Percentiles rank a stretch among this genome's conserved stretches.
Conservation (phyloP, 1,140 invertebrate species). For the Eciton burchellii region DNA sequence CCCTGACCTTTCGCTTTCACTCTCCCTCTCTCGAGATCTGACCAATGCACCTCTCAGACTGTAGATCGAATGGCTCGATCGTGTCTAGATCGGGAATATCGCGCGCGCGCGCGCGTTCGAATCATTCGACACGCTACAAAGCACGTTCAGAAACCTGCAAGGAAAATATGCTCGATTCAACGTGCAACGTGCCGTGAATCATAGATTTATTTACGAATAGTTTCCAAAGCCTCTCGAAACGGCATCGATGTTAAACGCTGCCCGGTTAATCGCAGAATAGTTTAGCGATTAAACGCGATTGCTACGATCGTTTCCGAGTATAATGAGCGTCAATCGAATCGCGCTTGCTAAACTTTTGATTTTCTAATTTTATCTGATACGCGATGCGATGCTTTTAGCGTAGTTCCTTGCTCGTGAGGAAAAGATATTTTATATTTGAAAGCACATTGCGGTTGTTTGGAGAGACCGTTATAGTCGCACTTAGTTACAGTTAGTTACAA, state of each 20-base stretch:
- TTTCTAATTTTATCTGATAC: neutral
- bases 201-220: constrained; percentile 8
- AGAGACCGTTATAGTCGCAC: neutral
- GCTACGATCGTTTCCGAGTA: neutral
- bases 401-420: neutral
- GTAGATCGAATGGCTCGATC: constrained; percentile 62
- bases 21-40: constrained; percentile 75
- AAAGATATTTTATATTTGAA: constrained; percentile 2
- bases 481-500: constrained; percentile 18
- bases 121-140: constrained; percentile 28
- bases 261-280: neutral
- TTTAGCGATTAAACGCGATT: constrained; percentile 1
- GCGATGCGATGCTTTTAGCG: neutral
- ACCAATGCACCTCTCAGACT: constrained; percentile 69
- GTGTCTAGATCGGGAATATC: constrained; percentile 50
- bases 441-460: neutral
- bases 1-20: constrained; percentile 86
- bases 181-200: constrained; percentile 3
- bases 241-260: neutral
- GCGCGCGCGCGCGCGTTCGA: constrained; percentile 14
- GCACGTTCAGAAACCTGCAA: neutral
- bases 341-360: neutral
- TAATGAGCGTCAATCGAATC: neutral
- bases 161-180: constrained; percentile 45
- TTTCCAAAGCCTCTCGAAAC: constrained; percentile 3